A percentile compares a stretch with the other conserved stretches of the same genome.
Conservation (phyloP, 1,140 invertebrate genomes). For the Zeugodacus cucurbitae region DNA sequence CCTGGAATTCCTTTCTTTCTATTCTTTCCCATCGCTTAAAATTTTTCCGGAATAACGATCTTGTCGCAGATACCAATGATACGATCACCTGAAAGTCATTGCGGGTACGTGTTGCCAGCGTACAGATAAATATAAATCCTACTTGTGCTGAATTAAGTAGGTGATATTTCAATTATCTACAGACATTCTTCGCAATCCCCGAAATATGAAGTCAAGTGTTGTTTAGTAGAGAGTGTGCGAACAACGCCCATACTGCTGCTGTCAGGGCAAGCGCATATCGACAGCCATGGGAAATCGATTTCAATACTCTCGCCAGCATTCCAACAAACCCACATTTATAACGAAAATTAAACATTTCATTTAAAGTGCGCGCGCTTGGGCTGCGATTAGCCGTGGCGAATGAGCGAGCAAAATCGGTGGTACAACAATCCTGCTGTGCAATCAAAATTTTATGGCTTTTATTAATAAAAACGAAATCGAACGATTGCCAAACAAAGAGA, state of each 20-base stretch:
- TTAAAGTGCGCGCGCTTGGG: not conserved
- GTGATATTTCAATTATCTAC: not conserved
- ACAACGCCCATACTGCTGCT: not conserved
- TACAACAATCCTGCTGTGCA: constrained; percentile 25
- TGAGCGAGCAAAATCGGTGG: not conserved
- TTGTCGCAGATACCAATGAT: not conserved
- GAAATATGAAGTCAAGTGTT: not conserved
- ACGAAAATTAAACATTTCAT: not conserved
- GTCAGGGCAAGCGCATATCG: not conserved
- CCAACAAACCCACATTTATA: not conserved
- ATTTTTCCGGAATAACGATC: not conserved
- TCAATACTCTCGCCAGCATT: not conserved
- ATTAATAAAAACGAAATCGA: constrained; percentile 27
- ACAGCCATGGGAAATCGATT: constrained; percentile 17
- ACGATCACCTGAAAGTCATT: not conserved
- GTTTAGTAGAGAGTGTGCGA: not conserved
- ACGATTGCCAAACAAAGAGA: not conserved
- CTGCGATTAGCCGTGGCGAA: not conserved
- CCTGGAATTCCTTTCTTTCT: too few relatives aligned
- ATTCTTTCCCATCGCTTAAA: too few relatives aligned
- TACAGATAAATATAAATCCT: not conserved
- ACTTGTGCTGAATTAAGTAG: not conserved
- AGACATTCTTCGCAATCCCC: not conserved
- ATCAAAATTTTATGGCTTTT: constrained; percentile 38
- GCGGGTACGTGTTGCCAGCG: not conserved